These are phyloP conservation scores for Drepana arcuata DNA, from an alignment of 1,140 invertebrate genomes.

Conservation along the genomic window DNA sequence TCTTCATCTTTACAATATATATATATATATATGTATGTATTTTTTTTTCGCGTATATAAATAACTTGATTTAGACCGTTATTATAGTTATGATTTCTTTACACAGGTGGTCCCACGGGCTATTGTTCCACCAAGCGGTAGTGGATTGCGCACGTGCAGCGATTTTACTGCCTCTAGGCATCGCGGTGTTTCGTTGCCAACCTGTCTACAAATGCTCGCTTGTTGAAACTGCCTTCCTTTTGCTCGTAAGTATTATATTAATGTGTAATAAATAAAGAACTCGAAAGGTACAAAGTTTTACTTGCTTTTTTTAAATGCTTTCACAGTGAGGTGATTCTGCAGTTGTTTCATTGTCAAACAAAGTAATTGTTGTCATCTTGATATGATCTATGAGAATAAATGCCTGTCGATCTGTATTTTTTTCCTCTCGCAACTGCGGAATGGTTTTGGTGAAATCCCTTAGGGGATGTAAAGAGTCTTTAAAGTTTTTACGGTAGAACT, in stretches of 20 bases:
- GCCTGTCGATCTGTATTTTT: neutral
- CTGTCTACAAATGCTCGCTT: constrained; percentile 89
- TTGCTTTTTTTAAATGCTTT: too few species aligned
- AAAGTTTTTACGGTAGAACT: too few species aligned
- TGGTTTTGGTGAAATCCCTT: too few species aligned
- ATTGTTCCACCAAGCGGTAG: constrained; percentile 88
- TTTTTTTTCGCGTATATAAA: too few species aligned
- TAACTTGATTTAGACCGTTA: too few species aligned
- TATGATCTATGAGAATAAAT: too few species aligned
- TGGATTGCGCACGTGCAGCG: constrained; percentile 87
- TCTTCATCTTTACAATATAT: too few species aligned
- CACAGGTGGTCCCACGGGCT: constrained; percentile 90
- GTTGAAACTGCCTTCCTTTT: constrained; percentile 92
- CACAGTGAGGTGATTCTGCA: too few species aligned
- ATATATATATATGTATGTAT: too few species aligned
- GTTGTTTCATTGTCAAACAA: too few species aligned
- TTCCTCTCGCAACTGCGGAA: neutral
- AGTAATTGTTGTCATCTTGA: too few species aligned
- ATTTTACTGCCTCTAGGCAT: constrained; percentile 86
- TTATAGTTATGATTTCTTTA: constrained; percentile 1
- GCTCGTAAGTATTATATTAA: constrained; percentile 62
- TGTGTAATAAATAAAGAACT: neutral
- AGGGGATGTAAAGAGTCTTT: too few species aligned
- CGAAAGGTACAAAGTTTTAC: neutral
- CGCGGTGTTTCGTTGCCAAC: constrained; percentile 86